Evolutionary conservation across 2,113 vertebrate species (phyloP).

Genomic region (Erpornis zantholeuca): DNA sequence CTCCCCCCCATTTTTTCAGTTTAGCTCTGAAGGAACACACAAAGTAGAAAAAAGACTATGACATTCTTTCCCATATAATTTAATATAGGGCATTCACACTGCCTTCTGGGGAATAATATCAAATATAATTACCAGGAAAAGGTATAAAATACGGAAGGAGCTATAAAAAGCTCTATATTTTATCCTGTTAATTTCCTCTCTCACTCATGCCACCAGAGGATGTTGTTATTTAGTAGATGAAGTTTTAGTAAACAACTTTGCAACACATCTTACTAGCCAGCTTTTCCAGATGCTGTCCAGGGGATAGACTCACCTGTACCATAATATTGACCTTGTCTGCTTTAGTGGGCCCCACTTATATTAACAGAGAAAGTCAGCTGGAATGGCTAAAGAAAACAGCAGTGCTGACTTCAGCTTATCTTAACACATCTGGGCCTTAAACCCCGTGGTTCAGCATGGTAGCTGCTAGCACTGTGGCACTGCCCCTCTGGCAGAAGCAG

Average conservation of each 20-base stretch:
- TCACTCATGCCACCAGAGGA: neutral
- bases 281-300: neutral
- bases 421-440: neutral
- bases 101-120: neutral
- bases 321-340: neutral
- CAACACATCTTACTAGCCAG: neutral
- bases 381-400: neutral
- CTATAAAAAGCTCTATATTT: neutral
- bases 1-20: neutral
- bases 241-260: neutral
- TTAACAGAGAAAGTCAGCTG: accelerated
- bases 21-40: neutral
- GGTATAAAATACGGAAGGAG: neutral
- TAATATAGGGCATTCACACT: neutral
- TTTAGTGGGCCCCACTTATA: neutral
- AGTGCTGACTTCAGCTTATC: neutral
- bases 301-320: neutral
- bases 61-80: neutral
- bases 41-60: neutral
- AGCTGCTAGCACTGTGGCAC: neutral
- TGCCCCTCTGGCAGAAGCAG: neutral
- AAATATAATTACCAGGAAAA: neutral
- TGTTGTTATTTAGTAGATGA: neutral
- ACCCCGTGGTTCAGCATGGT: neutral
- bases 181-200: neutral